Conservation (phyloP, 2,888 invertebrate genomes). For the Trachelus iudaicus region DNA sequence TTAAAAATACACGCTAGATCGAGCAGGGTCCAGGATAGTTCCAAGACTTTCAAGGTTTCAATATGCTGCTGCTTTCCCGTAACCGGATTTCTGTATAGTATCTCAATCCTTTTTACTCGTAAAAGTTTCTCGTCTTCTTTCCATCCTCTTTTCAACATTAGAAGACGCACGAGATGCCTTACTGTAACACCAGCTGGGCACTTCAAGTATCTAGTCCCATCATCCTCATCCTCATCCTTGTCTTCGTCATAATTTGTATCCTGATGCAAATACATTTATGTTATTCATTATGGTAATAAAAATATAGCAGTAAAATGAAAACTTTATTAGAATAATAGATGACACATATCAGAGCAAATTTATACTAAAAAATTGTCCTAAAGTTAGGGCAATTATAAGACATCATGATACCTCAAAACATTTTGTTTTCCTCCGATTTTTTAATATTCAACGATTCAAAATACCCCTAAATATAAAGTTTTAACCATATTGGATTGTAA, state of each 20-base stretch:
- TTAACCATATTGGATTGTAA: no score
- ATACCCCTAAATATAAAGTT: no score
- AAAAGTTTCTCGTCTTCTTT: conserved; percentile 36
- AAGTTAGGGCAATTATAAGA: no score
- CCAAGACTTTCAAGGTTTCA: conserved; percentile 31
- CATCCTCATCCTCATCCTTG: conserved; percentile 2
- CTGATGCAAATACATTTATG: no score
- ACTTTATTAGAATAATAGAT: no score
- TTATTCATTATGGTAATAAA: no score
- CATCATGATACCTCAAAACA: no score
- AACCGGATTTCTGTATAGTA: conserved; percentile 37
- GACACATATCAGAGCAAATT: no score
- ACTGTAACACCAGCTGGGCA: conserved; percentile 94
- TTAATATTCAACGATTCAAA: no score
- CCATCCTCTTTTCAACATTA: conserved; percentile 68
- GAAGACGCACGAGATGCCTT: conserved; percentile 86
- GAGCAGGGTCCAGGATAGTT: conserved; percentile 76
- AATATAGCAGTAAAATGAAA: no score
- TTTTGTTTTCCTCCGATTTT: no score
- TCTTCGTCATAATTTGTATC: neutral
- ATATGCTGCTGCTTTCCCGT: conserved; percentile 17
- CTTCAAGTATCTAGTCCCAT: conserved; percentile 75
- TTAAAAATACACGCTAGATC: conserved; percentile 95
- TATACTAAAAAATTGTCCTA: no score
- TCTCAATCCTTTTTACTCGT: conserved; percentile 45